Conservation (phyloP, 2,888 invertebrate genomes). For the Leptinotarsa tumamoca region DNA sequence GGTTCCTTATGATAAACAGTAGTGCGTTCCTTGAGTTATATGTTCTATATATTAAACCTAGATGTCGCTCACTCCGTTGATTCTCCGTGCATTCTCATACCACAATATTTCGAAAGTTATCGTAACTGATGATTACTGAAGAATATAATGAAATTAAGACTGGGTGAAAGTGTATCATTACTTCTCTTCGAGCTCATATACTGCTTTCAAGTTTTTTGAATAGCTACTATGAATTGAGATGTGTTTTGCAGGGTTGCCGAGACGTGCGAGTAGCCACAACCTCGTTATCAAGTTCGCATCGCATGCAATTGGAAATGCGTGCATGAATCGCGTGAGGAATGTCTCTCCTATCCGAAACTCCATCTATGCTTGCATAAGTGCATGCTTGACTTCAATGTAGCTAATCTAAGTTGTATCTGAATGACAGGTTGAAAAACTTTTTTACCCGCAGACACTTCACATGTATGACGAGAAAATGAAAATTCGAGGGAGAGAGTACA, state of each 20-base stretch:
- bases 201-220: too few relatives aligned
- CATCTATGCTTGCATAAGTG: slow-evolving; percentile 47
- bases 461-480: background rate
- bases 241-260: background rate
- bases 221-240: too few relatives aligned
- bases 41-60: too few relatives aligned
- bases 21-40: too few relatives aligned
- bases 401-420: background rate
- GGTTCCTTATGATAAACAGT: too few relatives aligned
- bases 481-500: background rate
- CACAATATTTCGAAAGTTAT: too few relatives aligned
- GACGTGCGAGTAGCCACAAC: background rate
- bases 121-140: too few relatives aligned
- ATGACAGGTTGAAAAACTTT: background rate
- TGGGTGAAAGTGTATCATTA: too few relatives aligned
- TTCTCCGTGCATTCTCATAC: too few relatives aligned
- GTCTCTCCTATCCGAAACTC: slow-evolving; percentile 30
- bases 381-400: slow-evolving; percentile 38
- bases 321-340: slow-evolving; percentile 37
- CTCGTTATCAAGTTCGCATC: background rate
- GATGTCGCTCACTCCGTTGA: too few relatives aligned
- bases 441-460: background rate
- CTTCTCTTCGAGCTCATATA: too few relatives aligned
- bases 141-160: too few relatives aligned
- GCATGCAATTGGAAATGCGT: slow-evolving; percentile 32